A percentile compares a stretch with the other conserved stretches of the same genome.
Conservation (phyloP, 2,113 vertebrate species). For the Sinocyclocheilus grahami region DNA sequence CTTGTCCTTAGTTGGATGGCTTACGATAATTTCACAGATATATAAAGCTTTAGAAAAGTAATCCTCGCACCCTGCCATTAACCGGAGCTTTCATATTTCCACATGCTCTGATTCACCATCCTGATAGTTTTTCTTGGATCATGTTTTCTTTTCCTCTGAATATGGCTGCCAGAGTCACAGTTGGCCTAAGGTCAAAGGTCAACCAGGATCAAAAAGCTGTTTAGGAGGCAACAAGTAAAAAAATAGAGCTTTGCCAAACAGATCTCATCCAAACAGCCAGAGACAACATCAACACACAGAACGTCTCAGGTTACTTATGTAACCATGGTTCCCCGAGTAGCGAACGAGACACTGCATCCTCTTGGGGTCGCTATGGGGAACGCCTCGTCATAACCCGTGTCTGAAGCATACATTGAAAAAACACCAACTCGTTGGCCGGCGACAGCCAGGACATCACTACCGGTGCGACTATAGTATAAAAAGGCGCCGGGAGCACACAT, state of each 20-base stretch:
- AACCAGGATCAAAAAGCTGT: slow-evolving; percentile 20
- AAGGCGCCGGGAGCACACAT: no score
- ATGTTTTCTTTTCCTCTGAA: slow-evolving; percentile 12
- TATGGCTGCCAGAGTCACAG: slow-evolving; percentile 11
- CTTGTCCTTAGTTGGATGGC: neutral
- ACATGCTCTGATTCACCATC: neutral
- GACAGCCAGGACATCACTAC: no score
- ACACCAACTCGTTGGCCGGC: no score
- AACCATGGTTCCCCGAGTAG: no score
- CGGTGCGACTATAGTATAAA: no score
- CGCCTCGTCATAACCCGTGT: no score
- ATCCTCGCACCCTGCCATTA: neutral
- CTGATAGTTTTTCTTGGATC: neutral
- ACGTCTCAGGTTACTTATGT: neutral
- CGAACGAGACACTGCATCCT: no score
- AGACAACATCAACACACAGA: neutral
- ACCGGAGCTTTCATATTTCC: neutral
- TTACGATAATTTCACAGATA: neutral
- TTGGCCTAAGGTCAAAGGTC: slow-evolving; percentile 21
- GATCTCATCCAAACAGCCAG: neutral
- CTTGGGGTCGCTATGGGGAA: no score
- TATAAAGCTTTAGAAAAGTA: neutral
- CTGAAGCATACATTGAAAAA: no score
- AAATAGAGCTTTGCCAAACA: slow-evolving; percentile 3
- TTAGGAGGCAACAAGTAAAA: slow-evolving; percentile 8